These are phyloP conservation scores for Macrotis lagotis DNA, from an alignment of 2,113 vertebrate species.

Conservation along the genomic window DNA sequence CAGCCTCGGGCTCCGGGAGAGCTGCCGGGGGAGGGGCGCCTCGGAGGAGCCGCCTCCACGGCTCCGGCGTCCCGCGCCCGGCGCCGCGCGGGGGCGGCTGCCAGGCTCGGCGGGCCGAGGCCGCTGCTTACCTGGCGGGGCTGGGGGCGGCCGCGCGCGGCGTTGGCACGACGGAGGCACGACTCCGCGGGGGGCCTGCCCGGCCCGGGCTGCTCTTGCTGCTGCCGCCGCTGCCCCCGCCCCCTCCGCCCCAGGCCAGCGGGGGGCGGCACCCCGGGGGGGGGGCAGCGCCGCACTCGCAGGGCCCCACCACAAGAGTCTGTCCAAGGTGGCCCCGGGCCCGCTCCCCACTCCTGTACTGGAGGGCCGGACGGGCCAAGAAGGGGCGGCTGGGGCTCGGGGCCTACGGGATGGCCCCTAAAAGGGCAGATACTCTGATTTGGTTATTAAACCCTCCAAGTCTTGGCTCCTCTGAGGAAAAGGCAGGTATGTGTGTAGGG, in stretches of 20 bases:
- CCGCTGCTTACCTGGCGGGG: no score
- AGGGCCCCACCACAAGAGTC: constrained; percentile 28
- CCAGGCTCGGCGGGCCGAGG: no score
- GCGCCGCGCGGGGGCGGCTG: no score
- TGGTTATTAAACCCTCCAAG: constrained; percentile 1
- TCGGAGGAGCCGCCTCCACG: no score
- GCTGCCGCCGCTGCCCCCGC: neutral
- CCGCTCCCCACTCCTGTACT: neutral
- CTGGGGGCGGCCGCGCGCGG: no score
- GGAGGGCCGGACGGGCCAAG: neutral
- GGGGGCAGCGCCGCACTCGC: neutral
- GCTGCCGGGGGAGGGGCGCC: constrained; percentile 68
- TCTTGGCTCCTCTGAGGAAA: neutral
- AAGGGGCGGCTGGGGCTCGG: neutral
- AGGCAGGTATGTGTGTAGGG: constrained; percentile 1
- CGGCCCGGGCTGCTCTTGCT: neutral
- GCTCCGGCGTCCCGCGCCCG: no score
- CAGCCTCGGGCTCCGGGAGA: constrained; percentile 79
- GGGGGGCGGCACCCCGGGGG: neutral
- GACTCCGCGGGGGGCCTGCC: no score
- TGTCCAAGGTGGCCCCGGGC: neutral
- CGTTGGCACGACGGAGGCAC: no score
- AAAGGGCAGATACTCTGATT: neutral
- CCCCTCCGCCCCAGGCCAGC: no score
- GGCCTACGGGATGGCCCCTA: no score